Evolutionary conservation across 1,140 invertebrate species (phyloP).

Genomic region (Apis laboriosa): DNA sequence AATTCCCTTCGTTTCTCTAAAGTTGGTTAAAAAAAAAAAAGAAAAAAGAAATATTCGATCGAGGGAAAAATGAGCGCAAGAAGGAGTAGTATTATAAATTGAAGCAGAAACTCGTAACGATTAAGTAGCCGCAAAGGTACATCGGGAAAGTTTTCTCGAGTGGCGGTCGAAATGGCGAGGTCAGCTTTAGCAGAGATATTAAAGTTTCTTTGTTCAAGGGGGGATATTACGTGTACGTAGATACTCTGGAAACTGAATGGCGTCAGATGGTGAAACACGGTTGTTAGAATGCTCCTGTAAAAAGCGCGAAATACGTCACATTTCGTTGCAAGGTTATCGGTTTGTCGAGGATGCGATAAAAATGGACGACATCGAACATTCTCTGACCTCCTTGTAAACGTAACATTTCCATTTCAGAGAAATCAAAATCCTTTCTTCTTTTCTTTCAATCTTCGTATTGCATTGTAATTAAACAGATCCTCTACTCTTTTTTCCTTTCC

Average conservation of each 20-base stretch:
- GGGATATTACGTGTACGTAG: constrained; percentile 26
- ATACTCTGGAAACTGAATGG: neutral
- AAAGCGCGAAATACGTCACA: neutral
- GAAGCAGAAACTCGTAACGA: neutral
- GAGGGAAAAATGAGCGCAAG: too few relatives aligned
- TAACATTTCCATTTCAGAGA: too few relatives aligned
- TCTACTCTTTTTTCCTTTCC: too few relatives aligned
- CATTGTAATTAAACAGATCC: too few relatives aligned
- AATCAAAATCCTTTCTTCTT: too few relatives aligned
- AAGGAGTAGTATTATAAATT: too few relatives aligned
- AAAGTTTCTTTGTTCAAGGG: constrained; percentile 20
- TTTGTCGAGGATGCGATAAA: neutral
- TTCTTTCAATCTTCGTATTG: too few relatives aligned
- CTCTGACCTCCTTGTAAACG: too few relatives aligned
- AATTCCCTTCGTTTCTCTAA: too few relatives aligned
- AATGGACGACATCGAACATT: neutral
- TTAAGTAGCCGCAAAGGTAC: neutral
- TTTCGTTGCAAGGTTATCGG: neutral
- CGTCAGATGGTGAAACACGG: constrained; percentile 26
- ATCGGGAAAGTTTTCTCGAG: neutral
- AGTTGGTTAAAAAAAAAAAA: too few relatives aligned
- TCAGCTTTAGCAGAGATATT: neutral
- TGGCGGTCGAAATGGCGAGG: neutral
- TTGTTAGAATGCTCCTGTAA: neutral
- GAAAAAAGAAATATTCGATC: too few relatives aligned